phyloP scores from a whole-genome alignment of 2,888 invertebrate species.

The Dryocosmus kuriphilus region DNA sequence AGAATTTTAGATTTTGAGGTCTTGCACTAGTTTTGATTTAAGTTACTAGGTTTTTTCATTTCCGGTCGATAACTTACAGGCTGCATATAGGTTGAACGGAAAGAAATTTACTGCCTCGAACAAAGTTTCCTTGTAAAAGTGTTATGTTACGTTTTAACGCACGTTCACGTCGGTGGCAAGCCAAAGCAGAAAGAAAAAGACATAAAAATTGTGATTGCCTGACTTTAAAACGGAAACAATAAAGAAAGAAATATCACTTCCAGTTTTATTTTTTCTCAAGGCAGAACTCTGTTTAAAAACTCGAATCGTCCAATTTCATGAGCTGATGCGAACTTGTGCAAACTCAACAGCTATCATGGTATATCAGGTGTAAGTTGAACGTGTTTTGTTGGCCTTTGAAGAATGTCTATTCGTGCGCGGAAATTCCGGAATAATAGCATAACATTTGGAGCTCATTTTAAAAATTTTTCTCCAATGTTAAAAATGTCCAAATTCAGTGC shows the following conservation, averaged over 20 bases:
- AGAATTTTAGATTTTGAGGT: no score
- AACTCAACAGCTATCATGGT: neutral
- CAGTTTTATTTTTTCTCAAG: slow-evolving; percentile 1
- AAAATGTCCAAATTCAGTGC: no score
- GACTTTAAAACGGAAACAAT: slow-evolving; percentile 37
- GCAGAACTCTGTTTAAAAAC: neutral
- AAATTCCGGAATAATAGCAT: neutral
- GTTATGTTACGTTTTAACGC: slow-evolving; percentile 30
- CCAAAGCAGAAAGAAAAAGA: slow-evolving; percentile 2
- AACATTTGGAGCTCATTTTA: no score
- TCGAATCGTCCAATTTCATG: neutral
- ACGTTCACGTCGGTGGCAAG: slow-evolving; percentile 11
- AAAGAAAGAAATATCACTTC: neutral
- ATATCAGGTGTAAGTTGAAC: no score
- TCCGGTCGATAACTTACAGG: slow-evolving; percentile 21
- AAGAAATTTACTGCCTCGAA: slow-evolving; percentile 34
- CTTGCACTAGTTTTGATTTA: no score
- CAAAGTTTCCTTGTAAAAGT: slow-evolving; percentile 38
- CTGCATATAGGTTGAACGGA: slow-evolving; percentile 30
- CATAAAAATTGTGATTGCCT: slow-evolving; percentile 39
- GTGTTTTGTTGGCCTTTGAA: no score
- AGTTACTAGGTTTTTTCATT: no score
- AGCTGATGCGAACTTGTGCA: neutral
- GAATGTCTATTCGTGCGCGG: neutral
- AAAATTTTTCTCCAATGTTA: no score